Conservation (phyloP, 2,888 invertebrate species). For the Rhabditoides inermis region DNA sequence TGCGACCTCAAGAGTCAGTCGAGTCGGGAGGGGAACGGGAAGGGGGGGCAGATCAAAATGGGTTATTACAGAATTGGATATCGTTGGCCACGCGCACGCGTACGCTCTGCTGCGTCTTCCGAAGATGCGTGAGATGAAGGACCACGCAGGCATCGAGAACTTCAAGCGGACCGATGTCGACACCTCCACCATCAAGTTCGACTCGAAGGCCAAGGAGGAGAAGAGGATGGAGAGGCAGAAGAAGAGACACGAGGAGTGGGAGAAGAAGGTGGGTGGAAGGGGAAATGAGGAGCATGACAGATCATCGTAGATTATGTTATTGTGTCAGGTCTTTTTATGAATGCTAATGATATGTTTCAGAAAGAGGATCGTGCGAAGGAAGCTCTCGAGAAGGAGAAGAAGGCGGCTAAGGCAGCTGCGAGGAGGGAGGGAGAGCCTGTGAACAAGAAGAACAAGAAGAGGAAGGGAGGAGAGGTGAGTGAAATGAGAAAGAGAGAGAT, state of each 20-base stretch:
- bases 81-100: conserved; percentile 73
- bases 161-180: conserved; percentile 43
- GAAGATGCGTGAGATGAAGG: conserved; percentile 78
- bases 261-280: too few relatives aligned
- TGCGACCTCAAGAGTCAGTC: conserved; percentile 67
- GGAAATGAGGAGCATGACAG: too few relatives aligned
- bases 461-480: conserved; percentile 5
- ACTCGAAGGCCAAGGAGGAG: conserved; percentile 18
- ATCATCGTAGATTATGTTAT: too few relatives aligned
- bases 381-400: conserved; percentile 10
- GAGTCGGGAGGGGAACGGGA: too few relatives aligned
- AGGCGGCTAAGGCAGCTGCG: conserved; percentile 10
- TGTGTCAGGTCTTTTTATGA: too few relatives aligned
- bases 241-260: conserved; percentile 18
- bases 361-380: conserved; percentile 4
- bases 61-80: conserved; percentile 65
- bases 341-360: too few relatives aligned
- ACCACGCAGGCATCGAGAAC: conserved; percentile 20
- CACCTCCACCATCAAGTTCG: conserved; percentile 39
- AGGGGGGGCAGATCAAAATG: neutral
- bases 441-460: conserved; percentile 7
- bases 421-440: neutral
- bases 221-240: conserved; percentile 11
- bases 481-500: conserved; percentile 18
- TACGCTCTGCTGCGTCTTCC: conserved; percentile 85